Conservation (phyloP, 2,113 vertebrate genomes). For the Cyprinodon tularosa region DNA sequence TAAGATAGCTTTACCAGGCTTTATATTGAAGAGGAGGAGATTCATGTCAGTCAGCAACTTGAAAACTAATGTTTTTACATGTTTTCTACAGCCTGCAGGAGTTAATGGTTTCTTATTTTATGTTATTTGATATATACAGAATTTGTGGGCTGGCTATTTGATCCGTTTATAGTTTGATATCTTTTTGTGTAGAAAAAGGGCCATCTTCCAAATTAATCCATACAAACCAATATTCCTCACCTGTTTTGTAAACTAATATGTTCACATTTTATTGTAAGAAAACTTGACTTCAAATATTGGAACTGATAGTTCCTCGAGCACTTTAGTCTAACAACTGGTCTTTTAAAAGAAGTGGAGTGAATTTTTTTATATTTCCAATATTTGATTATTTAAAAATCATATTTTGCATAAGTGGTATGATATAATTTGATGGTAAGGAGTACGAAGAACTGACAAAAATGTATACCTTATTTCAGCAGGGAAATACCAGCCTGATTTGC, state of each 20-base stretch:
- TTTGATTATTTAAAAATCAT: too few relatives aligned
- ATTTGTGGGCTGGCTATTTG: neutral
- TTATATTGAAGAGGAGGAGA: neutral
- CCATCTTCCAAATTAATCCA: too few relatives aligned
- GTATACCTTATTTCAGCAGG: conserved; percentile 19
- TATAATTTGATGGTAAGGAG: conserved; percentile 12
- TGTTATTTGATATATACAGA: neutral
- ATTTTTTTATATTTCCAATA: too few relatives aligned
- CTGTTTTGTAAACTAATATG: too few relatives aligned
- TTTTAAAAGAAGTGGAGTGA: too few relatives aligned
- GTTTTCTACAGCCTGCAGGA: neutral
- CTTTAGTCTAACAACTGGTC: too few relatives aligned
- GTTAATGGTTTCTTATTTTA: too few relatives aligned
- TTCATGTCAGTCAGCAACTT: neutral
- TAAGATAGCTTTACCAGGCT: conserved; percentile 22
- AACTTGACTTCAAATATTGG: too few relatives aligned
- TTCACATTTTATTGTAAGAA: too few relatives aligned
- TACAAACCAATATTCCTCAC: too few relatives aligned
- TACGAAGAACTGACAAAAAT: neutral
- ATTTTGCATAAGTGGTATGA: neutral
- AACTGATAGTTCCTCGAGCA: too few relatives aligned
- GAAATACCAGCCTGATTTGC: conserved; percentile 5
- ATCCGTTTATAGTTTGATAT: neutral
- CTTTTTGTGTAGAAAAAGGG: too few relatives aligned
- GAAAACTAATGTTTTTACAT: neutral